Evolutionary conservation across 1,140 invertebrate genomes (phyloP).

Genomic region (Halyomorpha halys): DNA sequence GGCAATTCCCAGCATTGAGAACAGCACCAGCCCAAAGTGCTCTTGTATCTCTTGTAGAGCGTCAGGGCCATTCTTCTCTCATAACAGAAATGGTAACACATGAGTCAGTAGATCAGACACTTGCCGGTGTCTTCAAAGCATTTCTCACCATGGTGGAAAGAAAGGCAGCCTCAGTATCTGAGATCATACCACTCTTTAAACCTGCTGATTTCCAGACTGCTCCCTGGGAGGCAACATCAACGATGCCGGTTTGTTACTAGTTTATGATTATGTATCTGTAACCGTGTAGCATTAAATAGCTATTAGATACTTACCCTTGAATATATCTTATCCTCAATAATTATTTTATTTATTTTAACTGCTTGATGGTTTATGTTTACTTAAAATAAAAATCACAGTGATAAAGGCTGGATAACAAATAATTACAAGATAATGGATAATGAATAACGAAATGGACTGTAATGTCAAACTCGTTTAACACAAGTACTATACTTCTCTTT

Average conservation of each 20-base stretch:
- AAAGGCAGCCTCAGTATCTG: constrained; percentile 66
- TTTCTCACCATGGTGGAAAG: constrained; percentile 74
- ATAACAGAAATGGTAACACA: constrained; percentile 69
- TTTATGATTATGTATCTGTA: not conserved
- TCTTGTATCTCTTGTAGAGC: constrained; percentile 67
- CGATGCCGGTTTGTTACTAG: constrained; percentile 21
- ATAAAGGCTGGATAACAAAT: too few relatives aligned
- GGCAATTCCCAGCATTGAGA: constrained; percentile 63
- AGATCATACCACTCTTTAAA: constrained; percentile 66
- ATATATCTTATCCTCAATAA: too few relatives aligned
- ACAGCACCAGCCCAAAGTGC: constrained; percentile 69
- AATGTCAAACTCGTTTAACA: too few relatives aligned
- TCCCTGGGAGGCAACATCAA: constrained; percentile 55
- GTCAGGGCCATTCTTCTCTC: constrained; percentile 63
- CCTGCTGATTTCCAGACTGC: constrained; percentile 69
- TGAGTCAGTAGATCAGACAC: constrained; percentile 55
- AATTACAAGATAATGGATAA: too few relatives aligned
- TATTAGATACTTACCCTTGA: too few relatives aligned
- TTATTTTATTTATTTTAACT: too few relatives aligned
- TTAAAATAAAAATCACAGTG: too few relatives aligned
- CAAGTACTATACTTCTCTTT: too few relatives aligned
- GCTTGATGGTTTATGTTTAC: too few relatives aligned
- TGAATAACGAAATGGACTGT: too few relatives aligned
- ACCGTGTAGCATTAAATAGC: too few relatives aligned
- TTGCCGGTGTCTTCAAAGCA: constrained; percentile 67